Base-by-base conservation (phyloP, 2,797 vertebrate species). In the Spinibarbus caldwelli region DNA sequence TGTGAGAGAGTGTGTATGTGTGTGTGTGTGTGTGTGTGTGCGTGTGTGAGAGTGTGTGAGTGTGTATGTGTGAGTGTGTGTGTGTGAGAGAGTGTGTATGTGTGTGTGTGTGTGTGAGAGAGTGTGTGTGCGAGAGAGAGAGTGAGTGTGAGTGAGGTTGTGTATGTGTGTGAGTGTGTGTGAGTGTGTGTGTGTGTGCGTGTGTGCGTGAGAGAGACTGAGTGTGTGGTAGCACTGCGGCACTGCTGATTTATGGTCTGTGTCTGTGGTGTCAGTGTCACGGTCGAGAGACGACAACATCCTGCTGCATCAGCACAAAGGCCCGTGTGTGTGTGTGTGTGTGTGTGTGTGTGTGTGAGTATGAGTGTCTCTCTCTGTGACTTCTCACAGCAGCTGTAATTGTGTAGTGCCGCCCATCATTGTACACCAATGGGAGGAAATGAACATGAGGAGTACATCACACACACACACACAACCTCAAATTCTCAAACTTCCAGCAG, bases 161-260 rank as follows among this genome's bases (percentile, higher is more conserved):
- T 23, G 8, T 41, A 36, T 41, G 19, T 41, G 67, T 43, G 38
- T 45, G 70, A 34, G 34, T 34, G 34, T 11, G 45, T 19, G 66
- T 5, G 29, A 11, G 43, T 57, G 21, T 49, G 54, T 8, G 64
- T 21, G 31, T 4, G 62, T 1, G 17, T 2, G 64, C 1, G 70
- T 0, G 72, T 12, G 76, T 36, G 54, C 5, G 38, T 36, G 34
- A 36, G 34, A 36, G 34, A 36, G 34, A 36, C n/a, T 84, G 34
- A 36, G 5, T 36, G 57, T 12, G 38, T 91, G 92, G 26, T 17
- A 9, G 93, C 93, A 95, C 93, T 95, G 94, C 94, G 92, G 94
- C 94, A 94, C 89, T 90, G 88, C 90, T 95, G 95, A 96, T 96
- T 95, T 95, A 96, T 95, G 93, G 92, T 93, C 93, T 93, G 93